These are phyloP conservation scores for Eristalis intricaria DNA, from an alignment of 2,888 invertebrate species.

Conservation along the genomic window DNA sequence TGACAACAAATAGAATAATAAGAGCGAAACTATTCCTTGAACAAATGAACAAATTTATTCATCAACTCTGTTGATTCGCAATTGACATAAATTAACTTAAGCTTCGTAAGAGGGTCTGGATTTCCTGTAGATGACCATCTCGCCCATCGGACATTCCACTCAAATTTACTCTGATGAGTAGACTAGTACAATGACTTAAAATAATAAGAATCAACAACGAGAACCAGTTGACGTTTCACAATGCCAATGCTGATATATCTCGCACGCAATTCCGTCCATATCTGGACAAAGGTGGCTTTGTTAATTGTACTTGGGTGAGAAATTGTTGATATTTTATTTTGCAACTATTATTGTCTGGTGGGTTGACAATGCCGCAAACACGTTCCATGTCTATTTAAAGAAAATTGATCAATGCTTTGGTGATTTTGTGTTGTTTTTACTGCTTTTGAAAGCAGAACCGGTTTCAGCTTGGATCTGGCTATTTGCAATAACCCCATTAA, in stretches of 20 bases:
- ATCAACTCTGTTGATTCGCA: neutral
- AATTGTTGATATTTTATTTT: neutral
- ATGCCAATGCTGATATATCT: neutral
- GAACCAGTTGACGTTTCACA: neutral
- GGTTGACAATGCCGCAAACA: neutral
- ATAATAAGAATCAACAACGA: neutral
- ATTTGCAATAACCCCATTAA: neutral
- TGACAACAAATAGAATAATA: conserved; percentile 23
- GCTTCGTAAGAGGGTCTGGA: neutral
- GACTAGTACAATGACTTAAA: neutral
- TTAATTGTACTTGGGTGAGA: neutral
- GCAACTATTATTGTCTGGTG: neutral
- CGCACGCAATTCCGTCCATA: neutral
- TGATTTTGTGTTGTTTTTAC: neutral
- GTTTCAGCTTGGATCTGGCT: neutral
- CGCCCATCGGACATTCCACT: neutral
- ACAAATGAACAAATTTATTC: conserved; percentile 4
- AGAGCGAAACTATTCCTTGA: conserved; percentile 6
- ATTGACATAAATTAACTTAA: conserved; percentile 10
- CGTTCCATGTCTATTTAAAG: neutral
- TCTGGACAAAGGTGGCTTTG: neutral
- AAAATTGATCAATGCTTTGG: neutral
- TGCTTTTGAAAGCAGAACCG: neutral
- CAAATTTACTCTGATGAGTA: neutral
- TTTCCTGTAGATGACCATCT: neutral